Evolutionary conservation across 1,140 invertebrate genomes (phyloP), one percentile per base, ranked within the genome.

Genomic region (Parapsyche elsis): DNA sequence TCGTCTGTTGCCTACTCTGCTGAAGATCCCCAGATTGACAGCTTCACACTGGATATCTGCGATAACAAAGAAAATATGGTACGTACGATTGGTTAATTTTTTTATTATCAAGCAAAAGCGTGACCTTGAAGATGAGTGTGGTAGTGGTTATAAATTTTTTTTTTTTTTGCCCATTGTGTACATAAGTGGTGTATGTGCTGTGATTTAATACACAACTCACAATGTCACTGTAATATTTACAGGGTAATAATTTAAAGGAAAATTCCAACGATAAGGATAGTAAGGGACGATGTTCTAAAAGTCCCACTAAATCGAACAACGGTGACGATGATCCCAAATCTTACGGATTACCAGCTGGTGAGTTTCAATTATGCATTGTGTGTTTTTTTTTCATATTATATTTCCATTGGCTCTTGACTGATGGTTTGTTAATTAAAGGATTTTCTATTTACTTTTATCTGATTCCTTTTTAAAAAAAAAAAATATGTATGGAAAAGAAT

Each of bases 1-100:
- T 83, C 81, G 0, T 83, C 81, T 19, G 80, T 79, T n/a, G 81
- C 76, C 0, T 83, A 79, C 46, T 83, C 81, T n/a, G 79, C 81
- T 5, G 81, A 83, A 14, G 81, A 83, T 46, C 24, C 71, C 19
- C 80, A 79, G 23, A 44, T 64, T 19, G 81, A 83, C 44, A 80
- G 76, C 53, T 79, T 59, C 26, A 78, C 75, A 14, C 23, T 80
- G 16, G 81, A 82, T 38, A 74, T 82, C n/a, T 61, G 71, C n/a
- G 78, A 82, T 38, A 23, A 44, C 9, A 81, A 81, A 23, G 49
- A 46, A 16, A 49, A 73, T 73, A 73, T 16, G 71, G 80, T 81
- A 45, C 45, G 70, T 74, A 53, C 9, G n/a, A n/a, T 46, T 71
- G 26, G 4, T 53, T 53, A 1, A 38, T 38, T 38, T 38, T 1